phyloP scores from a whole-genome alignment of 1,140 invertebrate species.

The Mamestra configurata region DNA sequence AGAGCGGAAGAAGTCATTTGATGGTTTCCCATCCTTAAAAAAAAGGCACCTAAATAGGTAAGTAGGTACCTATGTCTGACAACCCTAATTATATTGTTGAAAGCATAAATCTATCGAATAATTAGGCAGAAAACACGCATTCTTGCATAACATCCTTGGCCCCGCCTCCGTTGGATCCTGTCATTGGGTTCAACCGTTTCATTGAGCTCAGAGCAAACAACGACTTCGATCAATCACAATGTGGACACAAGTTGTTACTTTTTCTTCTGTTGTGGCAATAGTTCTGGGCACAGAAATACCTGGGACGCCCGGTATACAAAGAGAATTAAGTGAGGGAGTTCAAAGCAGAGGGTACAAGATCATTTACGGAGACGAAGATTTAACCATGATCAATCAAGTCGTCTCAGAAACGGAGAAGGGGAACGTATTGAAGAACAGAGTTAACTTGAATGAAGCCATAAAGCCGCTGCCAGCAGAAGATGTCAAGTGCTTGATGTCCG shows the following conservation, averaged over 20 bases:
- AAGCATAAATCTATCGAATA: slow-evolving; percentile 37
- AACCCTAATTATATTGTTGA: slow-evolving; percentile 43
- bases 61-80: not conserved
- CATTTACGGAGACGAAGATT: slow-evolving; percentile 77
- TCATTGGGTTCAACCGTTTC: not conserved
- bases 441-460: slow-evolving; percentile 65
- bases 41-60: too few species aligned
- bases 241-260: slow-evolving; percentile 58
- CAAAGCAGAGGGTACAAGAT: slow-evolving; percentile 70
- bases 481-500: slow-evolving; percentile 83
- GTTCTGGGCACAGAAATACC: slow-evolving; percentile 55
- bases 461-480: slow-evolving; percentile 70
- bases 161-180: slow-evolving; percentile 10
- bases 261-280: slow-evolving; percentile 43
- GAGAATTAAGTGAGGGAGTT: slow-evolving; percentile 68
- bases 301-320: slow-evolving; percentile 69
- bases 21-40: too few species aligned
- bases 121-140: slow-evolving; percentile 51
- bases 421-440: slow-evolving; percentile 61
- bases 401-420: slow-evolving; percentile 69
- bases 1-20: too few species aligned
- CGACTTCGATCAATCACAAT: slow-evolving; percentile 59
- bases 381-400: slow-evolving; percentile 73
- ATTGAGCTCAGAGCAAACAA: slow-evolving; percentile 46
- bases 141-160: slow-evolving; percentile 56